A percentile compares a stretch with the other conserved stretches of the same genome.
These are phyloP conservation scores for Eucidaris tribuloides DNA, from an alignment of 35 echinoderm and acorn worm genomes.

Conservation along the genomic window DNA sequence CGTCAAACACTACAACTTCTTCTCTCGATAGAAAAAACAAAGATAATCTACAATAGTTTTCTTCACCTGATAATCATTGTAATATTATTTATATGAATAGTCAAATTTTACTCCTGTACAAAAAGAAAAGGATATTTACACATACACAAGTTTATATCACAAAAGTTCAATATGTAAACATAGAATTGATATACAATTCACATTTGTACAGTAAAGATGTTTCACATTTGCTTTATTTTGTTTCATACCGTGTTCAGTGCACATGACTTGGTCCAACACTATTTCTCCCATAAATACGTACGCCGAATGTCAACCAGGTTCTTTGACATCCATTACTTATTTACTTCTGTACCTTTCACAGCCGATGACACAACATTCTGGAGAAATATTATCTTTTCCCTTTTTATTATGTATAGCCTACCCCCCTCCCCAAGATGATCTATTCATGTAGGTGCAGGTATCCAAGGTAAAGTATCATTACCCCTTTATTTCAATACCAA, in stretches of 20 bases:
- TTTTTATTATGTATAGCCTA: too few relatives aligned
- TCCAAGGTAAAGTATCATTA: too few relatives aligned
- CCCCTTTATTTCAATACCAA: too few relatives aligned
- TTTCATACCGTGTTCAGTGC: neutral
- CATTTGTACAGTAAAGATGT: constrained; percentile 15
- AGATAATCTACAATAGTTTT: neutral
- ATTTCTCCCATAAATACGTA: neutral
- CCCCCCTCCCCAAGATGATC: too few relatives aligned
- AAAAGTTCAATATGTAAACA: neutral
- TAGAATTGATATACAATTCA: constrained; percentile 18
- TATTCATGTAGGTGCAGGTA: too few relatives aligned
- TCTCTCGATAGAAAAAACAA: neutral
- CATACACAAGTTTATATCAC: neutral
- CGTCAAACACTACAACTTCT: too few relatives aligned
- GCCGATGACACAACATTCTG: neutral
- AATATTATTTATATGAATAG: constrained; percentile 7
- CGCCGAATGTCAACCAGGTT: neutral
- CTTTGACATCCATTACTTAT: neutral
- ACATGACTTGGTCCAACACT: neutral
- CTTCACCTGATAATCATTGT: neutral
- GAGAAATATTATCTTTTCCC: neutral
- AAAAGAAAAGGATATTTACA: constrained; percentile 19
- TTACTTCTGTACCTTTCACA: neutral
- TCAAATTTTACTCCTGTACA: neutral
- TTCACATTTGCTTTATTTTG: neutral